Evolutionary conservation across 2,113 vertebrate species (phyloP).

Genomic region (Megalops atlanticus): DNA sequence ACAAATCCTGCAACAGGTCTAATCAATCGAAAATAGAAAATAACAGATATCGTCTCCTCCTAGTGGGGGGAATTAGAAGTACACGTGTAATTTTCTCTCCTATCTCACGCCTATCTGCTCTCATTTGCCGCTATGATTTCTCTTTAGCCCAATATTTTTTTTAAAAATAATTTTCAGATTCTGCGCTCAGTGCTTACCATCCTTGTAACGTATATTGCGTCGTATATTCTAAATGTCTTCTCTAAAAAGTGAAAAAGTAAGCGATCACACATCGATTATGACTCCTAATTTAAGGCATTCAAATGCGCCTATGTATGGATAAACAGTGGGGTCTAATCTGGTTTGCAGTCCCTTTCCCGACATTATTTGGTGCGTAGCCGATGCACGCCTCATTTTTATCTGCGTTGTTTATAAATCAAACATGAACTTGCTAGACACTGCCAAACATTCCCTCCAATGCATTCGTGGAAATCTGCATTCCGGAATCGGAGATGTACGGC

Average conservation of each 20-base stretch:
- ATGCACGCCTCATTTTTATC: background rate
- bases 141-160: too few relatives aligned
- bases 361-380: background rate
- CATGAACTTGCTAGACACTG: background rate
- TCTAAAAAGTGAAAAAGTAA: too few relatives aligned
- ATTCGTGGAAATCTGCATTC: background rate
- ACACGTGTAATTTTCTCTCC: background rate
- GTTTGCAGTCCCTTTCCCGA: background rate
- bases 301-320: background rate
- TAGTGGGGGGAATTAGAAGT: slow-evolving; percentile 4
- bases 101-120: too few relatives aligned
- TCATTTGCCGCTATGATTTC: background rate
- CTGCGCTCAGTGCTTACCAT: too few relatives aligned
- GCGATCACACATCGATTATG: background rate
- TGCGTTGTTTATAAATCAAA: slow-evolving; percentile 1
- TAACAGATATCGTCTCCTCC: slow-evolving; percentile 11
- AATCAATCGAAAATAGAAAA: background rate
- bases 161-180: too few relatives aligned
- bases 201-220: too few relatives aligned
- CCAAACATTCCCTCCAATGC: background rate
- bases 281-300: background rate
- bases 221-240: too few relatives aligned
- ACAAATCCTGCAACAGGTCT: background rate
- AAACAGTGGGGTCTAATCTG: background rate
- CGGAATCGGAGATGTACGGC: background rate